Evolutionary conservation across 2,888 invertebrate species (phyloP), one percentile per base, ranked within the genome.

Genomic region (Spodoptera littoralis): DNA sequence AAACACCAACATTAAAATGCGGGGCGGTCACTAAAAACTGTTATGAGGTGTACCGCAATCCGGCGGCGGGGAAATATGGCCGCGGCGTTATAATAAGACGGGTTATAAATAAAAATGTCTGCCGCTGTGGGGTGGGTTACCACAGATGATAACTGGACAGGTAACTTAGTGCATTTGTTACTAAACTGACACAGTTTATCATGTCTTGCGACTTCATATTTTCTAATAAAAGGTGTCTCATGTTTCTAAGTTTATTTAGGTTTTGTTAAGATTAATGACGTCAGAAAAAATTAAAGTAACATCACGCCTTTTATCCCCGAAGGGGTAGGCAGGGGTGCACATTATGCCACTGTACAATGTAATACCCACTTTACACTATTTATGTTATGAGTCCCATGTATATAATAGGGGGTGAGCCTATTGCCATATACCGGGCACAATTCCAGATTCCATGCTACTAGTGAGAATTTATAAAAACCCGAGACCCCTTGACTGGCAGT

Each of bases 71-170:
- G 75, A 84, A 80, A 84, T 87, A 81, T 82, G 74, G 77, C 73
- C 56, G 70, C 74, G 65, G 84, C 72, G 77, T 81, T 78, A 84
- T 86, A 86, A 84, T 84, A 83, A 83, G 85, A 84, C 84, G 76
- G 84, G 84, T 81, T 74, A 87, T 90, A 90, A 90, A 88, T 88
- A 88, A 84, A 77, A 60, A 79, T 82, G 86, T 84, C 85, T 84
- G 79, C 80, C 77, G 58, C 69, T 55, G 60, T 51, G 60, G 66
- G 66, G 69, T 42, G 36, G 59, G 65, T 27, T 45, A 65, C 68
- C 75, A 53, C 70, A 72, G 64, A 70, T 71, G 56, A 71, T 65
- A 73, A 66, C 66, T 45, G 53, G 36, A 30, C 42, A 52, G 24
- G 53, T 50, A 56, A 62, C 65, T 65, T 52, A 63, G 53, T 65